These are phyloP conservation scores for Drosophila virilis DNA, from an alignment of 1,140 invertebrate species.

Conservation along the genomic window DNA sequence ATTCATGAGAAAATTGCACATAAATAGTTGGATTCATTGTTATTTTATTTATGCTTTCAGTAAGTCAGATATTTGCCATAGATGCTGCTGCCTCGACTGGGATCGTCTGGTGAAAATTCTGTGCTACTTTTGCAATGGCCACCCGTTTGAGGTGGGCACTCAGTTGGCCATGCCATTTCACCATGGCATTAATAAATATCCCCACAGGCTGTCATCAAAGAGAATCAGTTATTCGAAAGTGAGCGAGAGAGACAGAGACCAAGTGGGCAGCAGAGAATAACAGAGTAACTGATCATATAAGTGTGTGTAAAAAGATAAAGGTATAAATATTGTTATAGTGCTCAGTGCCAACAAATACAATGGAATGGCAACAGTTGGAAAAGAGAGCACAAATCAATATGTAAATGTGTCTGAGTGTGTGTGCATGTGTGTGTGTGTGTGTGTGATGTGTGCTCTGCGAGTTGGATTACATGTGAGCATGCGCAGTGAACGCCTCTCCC, in stretches of 20 bases:
- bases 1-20: no score
- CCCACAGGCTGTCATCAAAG: constrained; percentile 49
- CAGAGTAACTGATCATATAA: neutral
- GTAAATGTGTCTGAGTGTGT: constrained; percentile 3
- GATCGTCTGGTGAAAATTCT: constrained; percentile 43
- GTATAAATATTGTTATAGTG: constrained; percentile 1
- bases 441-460: constrained; percentile 14
- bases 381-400: constrained; percentile 30
- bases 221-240: constrained; percentile 14
- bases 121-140: constrained; percentile 55
- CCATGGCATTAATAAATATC: constrained; percentile 66
- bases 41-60: neutral
- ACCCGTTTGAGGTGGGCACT: constrained; percentile 24
- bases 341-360: neutral
- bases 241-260: neutral
- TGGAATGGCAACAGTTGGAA: constrained; percentile 3
- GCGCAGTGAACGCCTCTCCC: constrained; percentile 52
- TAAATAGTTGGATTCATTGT: neutral
- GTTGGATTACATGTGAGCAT: constrained; percentile 68
- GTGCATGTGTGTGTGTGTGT: constrained; percentile 5
- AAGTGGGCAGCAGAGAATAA: neutral
- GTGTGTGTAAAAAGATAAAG: constrained; percentile 8
- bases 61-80: neutral
- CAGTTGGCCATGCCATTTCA: constrained; percentile 49
- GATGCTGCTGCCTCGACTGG: neutral